Evolutionary conservation across 2,113 vertebrate genomes (phyloP), one percentile per base, ranked within the genome.

Genomic region (Thunnus maccoyii): DNA sequence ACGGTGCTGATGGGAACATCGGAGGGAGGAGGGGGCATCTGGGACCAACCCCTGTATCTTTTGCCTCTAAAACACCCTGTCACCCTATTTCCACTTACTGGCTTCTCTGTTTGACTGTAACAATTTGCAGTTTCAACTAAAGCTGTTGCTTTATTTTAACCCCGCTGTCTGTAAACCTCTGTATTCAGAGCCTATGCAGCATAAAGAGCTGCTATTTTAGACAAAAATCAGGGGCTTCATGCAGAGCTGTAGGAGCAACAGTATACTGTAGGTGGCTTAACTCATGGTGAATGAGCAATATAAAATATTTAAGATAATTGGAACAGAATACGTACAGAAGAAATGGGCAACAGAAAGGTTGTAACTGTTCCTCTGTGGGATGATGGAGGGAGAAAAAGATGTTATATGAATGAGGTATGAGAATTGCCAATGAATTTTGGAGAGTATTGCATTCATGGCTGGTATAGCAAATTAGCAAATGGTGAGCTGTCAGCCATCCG

Each of bases 281-380:
- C 76, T 62, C 56, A 15, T 50, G 71, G 57, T 51, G 91, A 85
- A 90, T 86, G 86, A 85, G 75, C 47, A 1, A 48, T 61, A 86
- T 92, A 55, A 90, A 87, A 90, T 81, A 90, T 92, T 89, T 60
- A 71, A 85, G 89, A 82, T 91, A 87, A 93, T 82, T 89, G 83
- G 82, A 85, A 85, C 36, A 63, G 84, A 85, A 86, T 55, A 66
- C 18, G 46, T 44, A 44, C 25, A 75, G 56, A 78, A 74, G 82
- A 50, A 72, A 54, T 27, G 71, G 9, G 61, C 46, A 70, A 73
- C 64, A 86, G 60, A 88, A 64, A 64, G 61, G 47, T 46, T 70
- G 18, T 22, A 78, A 85, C 44, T 52, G 51, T 72, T 73, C 74
- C 18, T 79, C 58, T 51, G 48, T 12, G 25, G 57, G 65, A 46